Base-by-base conservation (phyloP, 2,113 vertebrate species). In the Engystomops pustulosus region DNA sequence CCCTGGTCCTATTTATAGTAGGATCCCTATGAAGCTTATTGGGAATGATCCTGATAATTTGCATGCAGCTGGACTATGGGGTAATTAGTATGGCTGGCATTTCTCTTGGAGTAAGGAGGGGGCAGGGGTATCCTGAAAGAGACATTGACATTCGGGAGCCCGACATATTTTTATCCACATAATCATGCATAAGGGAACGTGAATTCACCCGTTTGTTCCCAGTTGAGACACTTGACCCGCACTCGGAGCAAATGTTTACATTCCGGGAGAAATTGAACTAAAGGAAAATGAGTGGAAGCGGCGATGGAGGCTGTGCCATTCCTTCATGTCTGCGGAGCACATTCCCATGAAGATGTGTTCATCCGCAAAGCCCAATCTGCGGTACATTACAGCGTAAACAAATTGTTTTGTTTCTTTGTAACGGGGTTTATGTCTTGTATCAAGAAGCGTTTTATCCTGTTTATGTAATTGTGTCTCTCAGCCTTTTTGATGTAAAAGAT, bases 171-270 rank as follows among this genome's bases (percentile, higher is more conserved):
- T 34, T 67, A 67, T 67, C 62, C 62, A 67, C 62, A 67, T 67
- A 67, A 67, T 67, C 30, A 53, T 36, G 49, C 49, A 76, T 32
- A 76, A 76, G 23, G 74, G 15, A 36, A 23, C 10, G 49, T 55
- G 45, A 76, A 76, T 76, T 55, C 74, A 53, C 49, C 47, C 47
- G 49, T 38, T 76, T 55, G 74, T 79, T 79, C 34, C 36, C 38
- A 44, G 77, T 79, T 79, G 38, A 79, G 77, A 65, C 53, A 79
- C 77, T 79, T 65, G 58, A 62, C 77, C 58, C 32, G 51, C 75
- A n/a, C 30, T 38, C 20, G 9, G 51, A 78, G 77, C 38, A 44
- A 79, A 65, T 79, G 55, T 79, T 78, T 78, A 78, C 36, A 78
- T 78, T 78, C 53, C 25, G 23, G 38, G 62, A 79, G 58, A 67